phyloP scores from a whole-genome alignment of 2,797 vertebrate species.

The Enteromius unitaeniatus region DNA sequence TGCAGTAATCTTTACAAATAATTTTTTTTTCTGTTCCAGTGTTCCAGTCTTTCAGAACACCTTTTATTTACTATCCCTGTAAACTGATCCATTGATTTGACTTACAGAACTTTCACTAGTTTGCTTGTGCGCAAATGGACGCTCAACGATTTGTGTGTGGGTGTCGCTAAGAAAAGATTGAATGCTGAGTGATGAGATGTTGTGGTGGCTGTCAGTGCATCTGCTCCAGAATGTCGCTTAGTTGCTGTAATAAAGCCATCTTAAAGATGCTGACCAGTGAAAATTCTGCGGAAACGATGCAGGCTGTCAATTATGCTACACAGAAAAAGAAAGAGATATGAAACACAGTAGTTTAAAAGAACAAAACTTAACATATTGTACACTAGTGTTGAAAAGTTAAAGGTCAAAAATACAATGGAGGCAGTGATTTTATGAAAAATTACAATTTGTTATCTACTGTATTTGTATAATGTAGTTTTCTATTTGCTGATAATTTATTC shows the following conservation, averaged over 20 bases:
- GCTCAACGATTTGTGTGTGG: background rate
- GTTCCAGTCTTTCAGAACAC: background rate
- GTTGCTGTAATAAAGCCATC: background rate
- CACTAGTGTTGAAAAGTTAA: background rate
- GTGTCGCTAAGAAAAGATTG: slow-evolving; percentile 14
- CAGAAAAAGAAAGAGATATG: background rate
- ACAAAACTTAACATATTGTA: background rate
- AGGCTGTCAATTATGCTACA: slow-evolving; percentile 4
- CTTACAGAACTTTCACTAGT: background rate
- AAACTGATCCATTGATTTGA: background rate
- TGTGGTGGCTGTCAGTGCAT: slow-evolving; percentile 12
- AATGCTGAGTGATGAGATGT: slow-evolving; percentile 7
- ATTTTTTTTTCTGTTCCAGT: background rate
- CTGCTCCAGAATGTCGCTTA: background rate
- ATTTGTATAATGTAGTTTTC: background rate
- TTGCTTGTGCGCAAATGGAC: background rate
- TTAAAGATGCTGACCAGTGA: slow-evolving; percentile 20
- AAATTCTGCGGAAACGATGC: background rate
- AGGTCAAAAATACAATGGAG: background rate
- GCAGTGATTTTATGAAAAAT: background rate
- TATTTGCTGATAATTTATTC: background rate
- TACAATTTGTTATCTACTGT: background rate
- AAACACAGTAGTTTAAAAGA: background rate
- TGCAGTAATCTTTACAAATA: background rate
- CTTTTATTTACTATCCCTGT: background rate